phyloP scores from a whole-genome alignment of 2,888 invertebrate genomes.

The Escarpia spicata region DNA sequence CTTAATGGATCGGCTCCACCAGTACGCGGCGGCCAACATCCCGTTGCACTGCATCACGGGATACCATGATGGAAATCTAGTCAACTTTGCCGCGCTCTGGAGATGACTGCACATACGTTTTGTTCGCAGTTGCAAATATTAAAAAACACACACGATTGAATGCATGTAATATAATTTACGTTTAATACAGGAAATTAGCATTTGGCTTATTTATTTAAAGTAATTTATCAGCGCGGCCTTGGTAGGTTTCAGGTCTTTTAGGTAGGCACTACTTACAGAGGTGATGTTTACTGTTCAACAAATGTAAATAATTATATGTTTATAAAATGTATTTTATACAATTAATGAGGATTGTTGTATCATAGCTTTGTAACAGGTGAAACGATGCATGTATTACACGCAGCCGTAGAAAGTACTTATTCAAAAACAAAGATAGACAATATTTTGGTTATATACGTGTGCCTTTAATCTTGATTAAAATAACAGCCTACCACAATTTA shows the following conservation, averaged over 20 bases:
- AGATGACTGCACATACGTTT: slow-evolving; percentile 25
- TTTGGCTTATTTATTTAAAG: slow-evolving; percentile 5
- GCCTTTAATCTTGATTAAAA: too few species aligned
- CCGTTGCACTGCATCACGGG: slow-evolving; percentile 49
- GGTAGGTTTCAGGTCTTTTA: background rate
- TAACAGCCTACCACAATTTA: too few species aligned
- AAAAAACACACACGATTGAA: background rate
- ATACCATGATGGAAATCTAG: slow-evolving; percentile 52
- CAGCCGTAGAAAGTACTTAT: background rate
- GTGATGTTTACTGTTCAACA: background rate
- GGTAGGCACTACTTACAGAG: background rate
- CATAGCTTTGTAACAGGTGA: background rate
- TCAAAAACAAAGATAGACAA: background rate
- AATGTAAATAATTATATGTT: background rate
- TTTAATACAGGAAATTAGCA: background rate
- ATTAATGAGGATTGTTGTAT: background rate
- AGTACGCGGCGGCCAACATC: slow-evolving; percentile 49
- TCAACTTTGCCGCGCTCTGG: slow-evolving; percentile 58
- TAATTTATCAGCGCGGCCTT: background rate
- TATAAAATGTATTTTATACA: background rate
- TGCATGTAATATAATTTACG: background rate
- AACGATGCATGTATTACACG: background rate
- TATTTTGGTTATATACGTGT: background rate
- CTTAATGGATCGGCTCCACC: slow-evolving; percentile 52
- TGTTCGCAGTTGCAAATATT: background rate